Evolutionary conservation across 2,888 invertebrate species (phyloP).

Genomic region (Ellobium chinense): DNA sequence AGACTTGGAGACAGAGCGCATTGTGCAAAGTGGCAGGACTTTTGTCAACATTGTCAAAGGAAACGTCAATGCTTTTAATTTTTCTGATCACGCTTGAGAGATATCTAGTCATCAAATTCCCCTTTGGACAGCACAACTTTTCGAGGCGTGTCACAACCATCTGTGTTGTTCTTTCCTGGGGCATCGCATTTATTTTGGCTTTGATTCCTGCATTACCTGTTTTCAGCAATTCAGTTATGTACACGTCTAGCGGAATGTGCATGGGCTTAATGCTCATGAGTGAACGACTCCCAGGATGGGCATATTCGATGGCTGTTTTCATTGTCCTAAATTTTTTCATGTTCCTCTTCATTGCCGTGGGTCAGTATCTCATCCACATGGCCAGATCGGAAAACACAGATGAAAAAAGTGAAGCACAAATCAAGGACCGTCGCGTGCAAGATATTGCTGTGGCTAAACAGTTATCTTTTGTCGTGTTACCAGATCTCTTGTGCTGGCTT

Average conservation of each 20-base stretch:
- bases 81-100: conserved; percentile 15
- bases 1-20: background rate
- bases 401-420: too few species aligned
- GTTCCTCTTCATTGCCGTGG: background rate
- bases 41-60: background rate
- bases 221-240: background rate
- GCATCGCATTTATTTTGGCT: background rate
- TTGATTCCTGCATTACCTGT: background rate
- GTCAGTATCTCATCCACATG: background rate
- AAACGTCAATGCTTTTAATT: conserved; percentile 13
- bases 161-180: background rate
- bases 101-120: conserved; percentile 13
- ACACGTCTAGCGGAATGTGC: conserved; percentile 1
- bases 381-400: too few species aligned
- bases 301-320: background rate
- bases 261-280: background rate
- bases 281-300: background rate
- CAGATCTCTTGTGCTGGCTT: conserved; percentile 72
- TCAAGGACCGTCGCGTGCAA: background rate
- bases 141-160: background rate
- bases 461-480: conserved; percentile 67
- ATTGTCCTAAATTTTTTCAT: background rate
- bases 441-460: conserved; percentile 46
- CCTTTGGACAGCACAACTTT: background rate
- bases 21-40: background rate